Conservation (phyloP, 1,140 invertebrate species). For the Dendroctonus valens region DNA sequence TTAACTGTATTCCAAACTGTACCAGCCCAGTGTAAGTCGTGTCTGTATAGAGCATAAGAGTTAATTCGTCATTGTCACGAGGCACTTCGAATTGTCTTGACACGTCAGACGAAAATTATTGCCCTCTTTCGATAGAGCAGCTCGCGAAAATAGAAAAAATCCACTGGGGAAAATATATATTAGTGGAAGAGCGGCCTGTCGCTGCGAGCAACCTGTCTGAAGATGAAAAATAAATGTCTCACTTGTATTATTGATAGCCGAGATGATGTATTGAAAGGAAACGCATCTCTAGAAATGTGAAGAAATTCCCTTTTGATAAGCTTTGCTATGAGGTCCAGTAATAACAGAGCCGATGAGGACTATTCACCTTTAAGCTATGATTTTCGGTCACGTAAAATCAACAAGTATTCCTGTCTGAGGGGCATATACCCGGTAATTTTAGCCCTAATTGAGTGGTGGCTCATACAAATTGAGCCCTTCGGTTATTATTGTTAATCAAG, state of each 20-base stretch:
- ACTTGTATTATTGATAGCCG: constrained; percentile 15
- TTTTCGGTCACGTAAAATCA: no score
- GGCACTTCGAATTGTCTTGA: constrained; percentile 34
- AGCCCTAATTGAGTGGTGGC: no score
- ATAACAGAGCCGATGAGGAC: no score
- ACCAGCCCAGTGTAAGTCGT: no score
- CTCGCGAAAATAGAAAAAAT: constrained; percentile 33
- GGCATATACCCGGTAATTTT: no score
- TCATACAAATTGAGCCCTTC: not conserved
- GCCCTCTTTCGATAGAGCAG: constrained; percentile 31
- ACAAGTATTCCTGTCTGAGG: no score
- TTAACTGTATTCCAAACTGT: no score
- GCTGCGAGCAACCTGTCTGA: constrained; percentile 20
- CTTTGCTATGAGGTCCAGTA: no score
- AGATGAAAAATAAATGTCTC: constrained; percentile 14
- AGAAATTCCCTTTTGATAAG: no score
- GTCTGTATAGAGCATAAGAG: constrained; percentile 15
- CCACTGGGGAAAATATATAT: constrained; percentile 28
- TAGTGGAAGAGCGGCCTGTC: constrained; percentile 16
- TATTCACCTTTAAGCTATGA: no score
- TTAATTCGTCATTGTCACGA: constrained; percentile 33
- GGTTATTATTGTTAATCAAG: not conserved
- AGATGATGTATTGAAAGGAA: no score
- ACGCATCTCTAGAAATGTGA: no score
- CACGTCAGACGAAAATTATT: constrained; percentile 32